Base-by-base conservation (phyloP, 2,797 vertebrate species). In the Geotria australis region DNA sequence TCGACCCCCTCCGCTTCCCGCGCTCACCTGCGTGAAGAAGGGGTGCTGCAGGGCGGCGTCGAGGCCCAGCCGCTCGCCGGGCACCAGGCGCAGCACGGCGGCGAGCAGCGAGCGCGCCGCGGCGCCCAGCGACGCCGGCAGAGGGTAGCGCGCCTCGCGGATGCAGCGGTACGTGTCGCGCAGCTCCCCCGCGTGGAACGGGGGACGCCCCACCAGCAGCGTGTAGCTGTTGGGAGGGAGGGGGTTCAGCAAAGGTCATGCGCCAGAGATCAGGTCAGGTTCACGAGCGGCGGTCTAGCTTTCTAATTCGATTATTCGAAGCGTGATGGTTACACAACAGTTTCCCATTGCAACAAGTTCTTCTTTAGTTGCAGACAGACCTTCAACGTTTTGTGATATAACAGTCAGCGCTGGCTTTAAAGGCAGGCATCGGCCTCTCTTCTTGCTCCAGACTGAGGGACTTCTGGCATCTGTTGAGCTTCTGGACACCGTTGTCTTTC, bases 151-250 rank as follows among this genome's bases (percentile, higher is more conserved):
- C 59, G 89, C 85, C 62, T 94, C 84, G 68, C 93, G 94, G 66
- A 98, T 98, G 63, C 85, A 96, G 62, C 79, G 82, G 68, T 96
- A 98, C 0, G 89, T 98, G 70, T 98, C 89, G 66, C 95, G 94
- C 63, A 98, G 74, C 71, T 96, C 86, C 1, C 81, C 79, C 0
- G 86, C 95, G 74, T 98, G 86, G 24, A 98, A 98, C 2, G 91
- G 91, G 63, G 89, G 91, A 58, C 65, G 94, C 57, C 91, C 91
- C 60, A 85, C 94, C 46, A 98, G 74, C 62, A 98, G 70, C 0
- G 91, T 98, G 71, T 96, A 96, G 83, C 91, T 98, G 65, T 57
- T 56, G 1, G 14, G 13, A 38, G n/a, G n/a, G n/a, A n/a, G n/a
- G 57, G 57, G 46, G 9, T 15, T 10, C n/a, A 13, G 10, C 6